Evolutionary conservation across 1,140 invertebrate genomes (phyloP), one percentile per base, ranked within the genome.

Genomic region (Papilio dardanus): DNA sequence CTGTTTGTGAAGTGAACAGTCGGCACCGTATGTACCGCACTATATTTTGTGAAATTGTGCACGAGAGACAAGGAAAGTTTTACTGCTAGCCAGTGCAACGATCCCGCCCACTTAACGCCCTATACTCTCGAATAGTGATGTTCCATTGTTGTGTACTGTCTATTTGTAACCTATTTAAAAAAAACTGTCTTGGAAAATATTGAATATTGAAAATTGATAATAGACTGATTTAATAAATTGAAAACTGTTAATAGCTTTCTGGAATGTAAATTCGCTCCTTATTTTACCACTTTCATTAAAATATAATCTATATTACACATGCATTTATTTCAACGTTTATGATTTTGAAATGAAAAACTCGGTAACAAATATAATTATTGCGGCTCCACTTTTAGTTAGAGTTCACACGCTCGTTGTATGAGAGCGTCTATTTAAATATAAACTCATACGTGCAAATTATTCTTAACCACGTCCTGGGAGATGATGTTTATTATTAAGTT

Each of bases 1-100:
- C 37, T 2, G 37, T 5, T 40, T 71, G 10, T 71, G 40, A 74
- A 71, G 65, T 74, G 65, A 74, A 77, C 54, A 28, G 24, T 28
- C 21, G 67, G 28, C 28, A 50, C 12, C n/a, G 40, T 42, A 30
- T 30, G 37, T 21, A 74, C 74, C n/a, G 37, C 46, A 58, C 62
- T 79, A 79, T 58, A 69, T 77, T 75, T 76, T 77, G 30, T 67
- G 66, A 79, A 66, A 65, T 62, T 73, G 71, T 28, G 82, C 78
- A 81, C 65, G 81, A 85, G 77, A 73, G 82, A 80, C 77, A 83
- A 69, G 74, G 78, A 76, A 83, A 76, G 76, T 74, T 83, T 83
- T 80, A 85, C 85, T 83, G 84, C 84, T 86, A 86, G 79, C 79
- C 80, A 81, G 81, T 86, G 79, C 82, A 86, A 85, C 81, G 80